Base-by-base conservation (phyloP, 2,797 vertebrate species). In the Neostethus bicornis region DNA sequence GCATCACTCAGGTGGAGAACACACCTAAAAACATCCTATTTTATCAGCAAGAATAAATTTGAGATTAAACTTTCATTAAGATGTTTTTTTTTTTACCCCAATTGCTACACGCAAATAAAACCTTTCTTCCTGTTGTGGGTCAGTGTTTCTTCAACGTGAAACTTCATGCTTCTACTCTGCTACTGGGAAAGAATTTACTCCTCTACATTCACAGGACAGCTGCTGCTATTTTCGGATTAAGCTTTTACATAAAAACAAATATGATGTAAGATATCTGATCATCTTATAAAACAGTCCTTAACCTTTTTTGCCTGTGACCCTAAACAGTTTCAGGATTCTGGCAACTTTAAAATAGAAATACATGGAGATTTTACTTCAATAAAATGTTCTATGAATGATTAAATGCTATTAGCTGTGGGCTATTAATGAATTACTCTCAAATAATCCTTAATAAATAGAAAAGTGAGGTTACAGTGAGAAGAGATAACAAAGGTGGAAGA, bases 231-330 rank as follows among this genome's bases (percentile, higher is more conserved):
- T 57, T 52, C 14, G 12, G 11, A 32, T 63, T 43, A 10, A 26
- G 23, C 46, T 25, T 47, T 58, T 20, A 35, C 51, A 35, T 45
- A 23, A 41, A 71, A 48, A 17, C 46, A 50, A 51, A 50, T 32
- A 41, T 49, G 45, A 59, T 50, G 23, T 28, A 26, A 64, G 51
- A 43, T 7, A 47, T 41, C 13, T 45, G 28, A 52, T 39, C 24
- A 46, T 4, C 28, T 43, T 14, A 34, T 26, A 35, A 62, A 63
- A 54, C 28, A 13, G 19, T 35, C 29, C 52, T 12, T 20, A 31
- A 32, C n/a, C 9, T 32, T 59, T 46, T 47, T 28, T 56, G 14
- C 34, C 34, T 42, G 8, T 28, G 12, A 32, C 9, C 7, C 2
- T 21, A 38, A 42, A 43, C 28, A 28, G 12, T 23, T 21, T 19